Conservation (phyloP, 2,113 vertebrate species). For the Sturnira hondurensis region DNA sequence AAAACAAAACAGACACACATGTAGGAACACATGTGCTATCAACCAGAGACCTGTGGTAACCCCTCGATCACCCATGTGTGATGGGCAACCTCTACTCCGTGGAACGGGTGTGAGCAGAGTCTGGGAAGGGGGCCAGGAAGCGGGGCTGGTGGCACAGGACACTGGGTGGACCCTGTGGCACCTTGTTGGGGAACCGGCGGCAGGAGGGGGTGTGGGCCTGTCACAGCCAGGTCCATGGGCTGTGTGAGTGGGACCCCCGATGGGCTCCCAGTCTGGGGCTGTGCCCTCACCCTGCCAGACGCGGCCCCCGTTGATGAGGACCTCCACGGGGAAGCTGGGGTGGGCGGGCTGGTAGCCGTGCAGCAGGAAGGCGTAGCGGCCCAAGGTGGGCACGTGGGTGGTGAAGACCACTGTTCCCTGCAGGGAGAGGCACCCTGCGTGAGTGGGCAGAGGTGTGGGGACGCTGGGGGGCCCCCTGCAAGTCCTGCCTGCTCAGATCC, state of each 20-base stretch:
- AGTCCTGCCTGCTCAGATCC: accelerated
- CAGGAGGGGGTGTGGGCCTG: not conserved
- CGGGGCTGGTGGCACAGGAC: not conserved
- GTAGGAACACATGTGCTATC: accelerated
- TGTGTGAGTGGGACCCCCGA: accelerated
- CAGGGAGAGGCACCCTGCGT: not conserved
- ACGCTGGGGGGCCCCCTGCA: accelerated
- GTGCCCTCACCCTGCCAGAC: conserved; percentile 91
- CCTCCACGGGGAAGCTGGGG: conserved; percentile 87
- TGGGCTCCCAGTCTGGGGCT: accelerated
- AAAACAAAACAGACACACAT: accelerated
- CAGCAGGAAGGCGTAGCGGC: conserved; percentile 94
- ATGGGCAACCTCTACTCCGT: accelerated
- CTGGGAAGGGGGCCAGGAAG: not conserved
- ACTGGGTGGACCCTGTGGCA: accelerated
- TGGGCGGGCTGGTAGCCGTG: conserved; percentile 94
- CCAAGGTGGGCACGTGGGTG: conserved; percentile 85
- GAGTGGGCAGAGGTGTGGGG: accelerated
- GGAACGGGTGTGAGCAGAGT: accelerated
- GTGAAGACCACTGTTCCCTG: conserved; percentile 89
- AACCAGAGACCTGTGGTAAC: accelerated
- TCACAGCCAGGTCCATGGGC: not conserved
- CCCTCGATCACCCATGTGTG: accelerated
- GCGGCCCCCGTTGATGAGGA: conserved; percentile 89
- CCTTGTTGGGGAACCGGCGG: accelerated